Evolutionary conservation across 1,140 invertebrate species (phyloP), one percentile per base, ranked within the genome.

Genomic region (Lasaia peninsularis): DNA sequence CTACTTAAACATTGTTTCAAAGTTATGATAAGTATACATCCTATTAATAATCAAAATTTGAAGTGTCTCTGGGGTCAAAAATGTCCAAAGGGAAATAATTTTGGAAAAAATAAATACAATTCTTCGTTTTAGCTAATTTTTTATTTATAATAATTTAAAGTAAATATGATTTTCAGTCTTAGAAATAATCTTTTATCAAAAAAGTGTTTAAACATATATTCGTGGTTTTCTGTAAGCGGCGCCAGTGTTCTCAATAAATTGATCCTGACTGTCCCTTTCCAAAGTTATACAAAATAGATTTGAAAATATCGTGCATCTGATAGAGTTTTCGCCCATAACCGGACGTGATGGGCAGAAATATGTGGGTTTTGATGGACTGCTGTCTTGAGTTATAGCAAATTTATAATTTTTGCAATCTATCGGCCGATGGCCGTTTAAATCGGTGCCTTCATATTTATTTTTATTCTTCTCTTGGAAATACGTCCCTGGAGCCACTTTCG

Each of bases 351-450:
- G 86, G 33, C 86, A 89, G 60, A 89, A 87, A 51, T 81, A 89
- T 4, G 80, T 76, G 0, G 74, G 78, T 3, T 69, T 65, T 2
- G 62, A 66, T 0, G 82, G 80, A 18, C 54, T 66, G n/a, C 70
- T 57, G 14, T 80, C 77, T 61, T 83, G 73, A 5, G 76, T 81
- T 5, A 87, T 73, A 11, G 74, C 68, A 18, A 89, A 85, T 57
- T 84, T 88, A 50, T 88, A 88, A 48, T 75, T 82, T 57, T 80
- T 85, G 54, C 86, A 88, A 49, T 88, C 86, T 14, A 86, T 82
- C 7, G 83, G 71, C n/a, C 67, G 67, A 6, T 62, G 53, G 37
- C 52, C 51, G 40, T 53, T 40, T 12, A 37, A 40, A 6, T 56
- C 21, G 21, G 37, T 48, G 31, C 24, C 24, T 28, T 48, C 44